Percentiles rank a stretch among this genome's conserved stretches.
Evolutionary conservation across 2,888 invertebrate genomes (phyloP).

Genomic region (Xanthorhoe designata): DNA sequence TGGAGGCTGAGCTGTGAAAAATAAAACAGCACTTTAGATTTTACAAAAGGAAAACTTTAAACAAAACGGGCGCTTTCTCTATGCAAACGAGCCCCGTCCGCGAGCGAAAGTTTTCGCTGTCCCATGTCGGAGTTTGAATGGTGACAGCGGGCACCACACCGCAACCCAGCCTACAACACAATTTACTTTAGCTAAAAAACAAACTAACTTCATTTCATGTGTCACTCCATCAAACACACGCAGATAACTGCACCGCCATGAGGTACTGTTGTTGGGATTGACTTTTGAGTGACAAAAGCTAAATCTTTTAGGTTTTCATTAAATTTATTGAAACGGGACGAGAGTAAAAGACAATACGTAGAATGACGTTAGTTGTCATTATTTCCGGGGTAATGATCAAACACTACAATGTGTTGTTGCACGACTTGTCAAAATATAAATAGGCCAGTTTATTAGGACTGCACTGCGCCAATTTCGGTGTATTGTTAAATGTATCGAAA

Average conservation of each 20-base stretch:
- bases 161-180: constrained; percentile 15
- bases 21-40: constrained; percentile 70
- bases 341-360: no score
- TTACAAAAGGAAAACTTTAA: constrained; percentile 71
- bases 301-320: no score
- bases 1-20: constrained; percentile 56
- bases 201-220: background rate
- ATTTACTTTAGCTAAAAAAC: constrained; percentile 5
- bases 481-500: constrained; percentile 43
- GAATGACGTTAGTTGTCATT: background rate
- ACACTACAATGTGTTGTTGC: constrained; percentile 16
- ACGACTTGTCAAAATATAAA: constrained; percentile 39
- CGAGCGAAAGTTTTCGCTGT: constrained; percentile 65
- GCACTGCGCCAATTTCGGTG: constrained; percentile 46
- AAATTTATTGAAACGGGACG: no score
- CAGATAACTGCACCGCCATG: background rate
- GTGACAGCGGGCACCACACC: constrained; percentile 35
- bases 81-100: constrained; percentile 69
- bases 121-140: constrained; percentile 33
- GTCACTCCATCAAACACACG: background rate
- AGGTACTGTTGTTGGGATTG: background rate
- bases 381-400: constrained; percentile 1
- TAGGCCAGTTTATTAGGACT: constrained; percentile 45
- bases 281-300: no score
- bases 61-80: constrained; percentile 73